These are phyloP conservation scores for Bimastos eiseni DNA, from an alignment of 2,888 invertebrate species.

Conservation along the genomic window DNA sequence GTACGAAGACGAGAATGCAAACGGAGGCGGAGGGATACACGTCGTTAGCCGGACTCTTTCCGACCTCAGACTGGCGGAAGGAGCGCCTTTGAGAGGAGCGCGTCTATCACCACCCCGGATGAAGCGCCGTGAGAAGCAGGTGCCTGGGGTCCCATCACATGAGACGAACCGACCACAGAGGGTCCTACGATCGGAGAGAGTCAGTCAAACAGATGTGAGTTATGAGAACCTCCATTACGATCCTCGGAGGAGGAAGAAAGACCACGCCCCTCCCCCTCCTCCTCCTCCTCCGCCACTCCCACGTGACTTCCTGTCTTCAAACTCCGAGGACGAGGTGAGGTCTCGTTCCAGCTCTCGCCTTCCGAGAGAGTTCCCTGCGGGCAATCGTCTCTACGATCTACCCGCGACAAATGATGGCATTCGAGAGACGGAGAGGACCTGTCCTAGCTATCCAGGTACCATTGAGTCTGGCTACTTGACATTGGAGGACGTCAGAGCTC, in stretches of 20 bases:
- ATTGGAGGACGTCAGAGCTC: not conserved
- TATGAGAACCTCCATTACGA: conserved; percentile 10
- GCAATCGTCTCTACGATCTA: not conserved
- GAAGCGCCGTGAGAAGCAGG: conserved; percentile 14
- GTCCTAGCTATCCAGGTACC: not conserved
- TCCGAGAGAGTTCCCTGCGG: not conserved
- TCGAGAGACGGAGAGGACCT: not conserved
- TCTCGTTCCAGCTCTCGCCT: not conserved
- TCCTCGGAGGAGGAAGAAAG: not conserved
- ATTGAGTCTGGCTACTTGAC: conserved; percentile 14
- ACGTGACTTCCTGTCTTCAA: not conserved
- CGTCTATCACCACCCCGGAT: conserved; percentile 1
- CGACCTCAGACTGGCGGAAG: not conserved
- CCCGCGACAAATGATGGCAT: not conserved
- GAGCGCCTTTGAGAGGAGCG: not conserved
- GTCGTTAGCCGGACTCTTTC: not conserved
- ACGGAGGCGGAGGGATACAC: not conserved
- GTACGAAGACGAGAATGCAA: not conserved
- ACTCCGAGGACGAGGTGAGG: not conserved
- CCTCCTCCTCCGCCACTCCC: not conserved
- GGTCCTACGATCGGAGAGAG: not conserved
- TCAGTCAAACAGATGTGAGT: not conserved
- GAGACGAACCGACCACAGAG: too few species aligned
- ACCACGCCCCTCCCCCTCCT: not conserved
- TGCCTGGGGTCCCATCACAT: not conserved